A percentile compares a stretch with the other conserved stretches of the same genome.
Conservation (phyloP, 2,113 vertebrate species). For the Tympanuchus pallidicinctus region DNA sequence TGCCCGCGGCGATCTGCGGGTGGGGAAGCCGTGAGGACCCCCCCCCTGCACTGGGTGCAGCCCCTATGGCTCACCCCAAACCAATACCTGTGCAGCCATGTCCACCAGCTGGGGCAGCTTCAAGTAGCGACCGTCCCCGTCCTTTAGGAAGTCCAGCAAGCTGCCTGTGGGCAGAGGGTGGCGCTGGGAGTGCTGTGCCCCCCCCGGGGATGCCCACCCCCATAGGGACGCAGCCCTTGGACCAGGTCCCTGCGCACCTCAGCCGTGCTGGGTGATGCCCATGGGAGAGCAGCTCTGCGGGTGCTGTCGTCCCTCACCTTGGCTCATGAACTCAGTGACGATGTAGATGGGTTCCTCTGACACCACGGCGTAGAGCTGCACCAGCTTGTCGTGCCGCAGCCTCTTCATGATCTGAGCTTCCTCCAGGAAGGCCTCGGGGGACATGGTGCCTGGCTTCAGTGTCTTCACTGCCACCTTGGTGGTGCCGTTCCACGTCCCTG, state of each 20-base stretch:
- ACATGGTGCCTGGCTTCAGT: conserved; percentile 96
- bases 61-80: too few relatives aligned
- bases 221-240: not conserved
- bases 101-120: conserved; percentile 94
- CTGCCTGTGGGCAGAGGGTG: conserved; percentile 80
- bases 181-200: not conserved
- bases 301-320: conserved; percentile 76
- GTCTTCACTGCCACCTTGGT: conserved; percentile 98
- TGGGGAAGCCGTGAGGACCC: not conserved
- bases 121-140: conserved; percentile 85
- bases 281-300: too few relatives aligned
- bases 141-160: conserved; percentile 94
- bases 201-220: not conserved
- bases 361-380: conserved; percentile 97
- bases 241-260: too few relatives aligned
- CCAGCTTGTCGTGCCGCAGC: conserved; percentile 96
- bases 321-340: conserved; percentile 96
- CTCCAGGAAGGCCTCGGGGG: conserved; percentile 95
- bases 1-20: conserved; percentile 89
- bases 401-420: conserved; percentile 99
- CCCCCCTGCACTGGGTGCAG: accelerated
- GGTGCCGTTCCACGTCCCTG: conserved; percentile 96
- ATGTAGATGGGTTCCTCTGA: conserved; percentile 98
- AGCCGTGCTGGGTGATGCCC: too few relatives aligned
- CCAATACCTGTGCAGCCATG: conserved; percentile 93